Conservation (phyloP, 2,888 invertebrate genomes). For the Polydrusus cervinus region DNA sequence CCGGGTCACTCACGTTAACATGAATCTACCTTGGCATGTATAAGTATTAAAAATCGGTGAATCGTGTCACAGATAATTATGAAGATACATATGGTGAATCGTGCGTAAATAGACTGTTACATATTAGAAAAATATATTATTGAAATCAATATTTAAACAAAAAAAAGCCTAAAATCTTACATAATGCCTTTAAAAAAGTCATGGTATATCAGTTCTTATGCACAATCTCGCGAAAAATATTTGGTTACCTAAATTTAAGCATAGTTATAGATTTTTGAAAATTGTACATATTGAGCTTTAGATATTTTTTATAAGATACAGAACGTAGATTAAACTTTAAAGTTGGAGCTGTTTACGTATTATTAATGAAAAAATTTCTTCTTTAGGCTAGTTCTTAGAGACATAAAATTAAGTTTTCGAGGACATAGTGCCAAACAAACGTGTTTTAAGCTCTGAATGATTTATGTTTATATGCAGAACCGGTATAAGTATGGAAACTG, state of each 20-base stretch:
- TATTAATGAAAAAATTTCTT: conserved; percentile 34
- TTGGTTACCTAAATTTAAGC: conserved; percentile 52
- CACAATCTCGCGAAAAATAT: conserved; percentile 31
- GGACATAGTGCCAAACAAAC: no score
- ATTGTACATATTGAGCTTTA: conserved; percentile 53
- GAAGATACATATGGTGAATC: no score
- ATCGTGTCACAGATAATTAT: no score
- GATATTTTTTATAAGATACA: conserved; percentile 55
- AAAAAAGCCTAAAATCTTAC: conserved; percentile 2
- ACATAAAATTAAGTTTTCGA: no score
- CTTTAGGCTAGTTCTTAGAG: conserved; percentile 6
- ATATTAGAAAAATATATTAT: neutral
- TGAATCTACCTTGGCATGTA: no score
- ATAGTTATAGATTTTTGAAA: conserved; percentile 38
- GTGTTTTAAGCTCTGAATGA: no score
- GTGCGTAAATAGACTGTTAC: neutral
- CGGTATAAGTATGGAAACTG: no score
- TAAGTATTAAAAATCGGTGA: no score
- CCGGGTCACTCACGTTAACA: no score
- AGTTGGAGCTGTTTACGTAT: conserved; percentile 47
- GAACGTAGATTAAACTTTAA: conserved; percentile 46
- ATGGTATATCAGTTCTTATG: neutral
- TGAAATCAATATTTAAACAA: neutral
- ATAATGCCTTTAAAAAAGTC: neutral
- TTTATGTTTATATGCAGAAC: no score